Conservation (phyloP, 2,113 vertebrate genomes). For the Bufo gargarizans region DNA sequence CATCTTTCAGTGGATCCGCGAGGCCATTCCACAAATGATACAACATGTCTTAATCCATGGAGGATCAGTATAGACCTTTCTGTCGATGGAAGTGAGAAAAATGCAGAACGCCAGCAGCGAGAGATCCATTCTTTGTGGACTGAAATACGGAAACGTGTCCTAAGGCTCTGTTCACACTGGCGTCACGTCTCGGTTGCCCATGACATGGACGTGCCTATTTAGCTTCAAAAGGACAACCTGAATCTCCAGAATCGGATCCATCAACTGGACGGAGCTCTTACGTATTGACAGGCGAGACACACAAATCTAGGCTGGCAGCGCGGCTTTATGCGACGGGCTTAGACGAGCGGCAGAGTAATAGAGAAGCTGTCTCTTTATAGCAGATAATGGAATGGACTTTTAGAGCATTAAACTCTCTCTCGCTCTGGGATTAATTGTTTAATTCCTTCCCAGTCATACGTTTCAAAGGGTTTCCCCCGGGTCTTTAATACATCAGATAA, state of each 20-base stretch:
- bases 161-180: no score
- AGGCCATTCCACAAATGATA: no score
- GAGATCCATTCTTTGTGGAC: no score
- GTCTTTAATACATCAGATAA: constrained; percentile 41
- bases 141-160: no score
- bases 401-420: constrained; percentile 37
- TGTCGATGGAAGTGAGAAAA: no score
- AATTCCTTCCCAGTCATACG: constrained; percentile 21
- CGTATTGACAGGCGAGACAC: not conserved
- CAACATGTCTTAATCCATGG: no score
- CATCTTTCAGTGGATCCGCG: no score
- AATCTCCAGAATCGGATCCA: not conserved
- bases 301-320: not conserved
- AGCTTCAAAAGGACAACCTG: not conserved
- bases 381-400: constrained; percentile 48
- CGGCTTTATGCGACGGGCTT: not conserved
- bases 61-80: no score
- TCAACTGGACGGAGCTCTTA: not conserved
- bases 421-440: constrained; percentile 45
- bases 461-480: constrained; percentile 4
- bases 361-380: constrained; percentile 10
- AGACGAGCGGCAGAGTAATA: constrained; percentile 4
- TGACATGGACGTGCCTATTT: not conserved
- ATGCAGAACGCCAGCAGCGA: no score
- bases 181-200: no score